Base-by-base conservation (phyloP, 1,140 invertebrate species). In the Papilio helenus region DNA sequence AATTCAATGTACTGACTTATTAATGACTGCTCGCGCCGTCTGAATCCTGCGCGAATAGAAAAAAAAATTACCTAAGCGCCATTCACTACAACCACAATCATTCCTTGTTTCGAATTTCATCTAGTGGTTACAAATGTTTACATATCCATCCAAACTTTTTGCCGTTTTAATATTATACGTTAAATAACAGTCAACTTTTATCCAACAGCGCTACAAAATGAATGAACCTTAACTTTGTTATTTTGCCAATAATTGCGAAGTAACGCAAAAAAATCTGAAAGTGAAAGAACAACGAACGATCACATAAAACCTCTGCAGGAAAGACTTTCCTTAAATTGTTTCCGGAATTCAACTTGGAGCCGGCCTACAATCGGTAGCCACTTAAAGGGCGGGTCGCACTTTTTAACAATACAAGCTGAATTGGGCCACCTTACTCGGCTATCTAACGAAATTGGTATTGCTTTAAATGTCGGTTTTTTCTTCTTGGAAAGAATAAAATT, bases 271-370 rank as follows among this genome's bases (percentile, higher is more conserved):
- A 68, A 68, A 29, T 34, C 26, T 68, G 61, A 65, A 65, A 65
- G 61, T 68, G 26, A 3, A 4, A 18, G 26, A 76, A 76, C 49
- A 76, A 76, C 14, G 44, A 74, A 74, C 26, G 20, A 55, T 76
- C 73, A 55, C 20, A 55, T 76, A 76, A 74, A 74, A 76, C 18
- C 73, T 34, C 18, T 58, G 18, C 51, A 58, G 73, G 51, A 76
- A 76, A 55, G 29, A 55, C 46, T 55, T 76, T 55, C 49, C 73
- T 76, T 76, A 76, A 76, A 76, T 76, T 76, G 49, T 58, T 76
- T 58, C 73, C 73, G 73, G 49, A 29, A 29, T 58, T 76, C 51
- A 34, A 55, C 49, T 76, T 76, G 49, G 49, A 58, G 18, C 72
- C 49, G 49, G 49, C n/a, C 29, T 58, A 58, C 49, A 39, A 76